Base-by-base conservation (phyloP, 1,140 invertebrate species). In the Zaprionus camerounensis region DNA sequence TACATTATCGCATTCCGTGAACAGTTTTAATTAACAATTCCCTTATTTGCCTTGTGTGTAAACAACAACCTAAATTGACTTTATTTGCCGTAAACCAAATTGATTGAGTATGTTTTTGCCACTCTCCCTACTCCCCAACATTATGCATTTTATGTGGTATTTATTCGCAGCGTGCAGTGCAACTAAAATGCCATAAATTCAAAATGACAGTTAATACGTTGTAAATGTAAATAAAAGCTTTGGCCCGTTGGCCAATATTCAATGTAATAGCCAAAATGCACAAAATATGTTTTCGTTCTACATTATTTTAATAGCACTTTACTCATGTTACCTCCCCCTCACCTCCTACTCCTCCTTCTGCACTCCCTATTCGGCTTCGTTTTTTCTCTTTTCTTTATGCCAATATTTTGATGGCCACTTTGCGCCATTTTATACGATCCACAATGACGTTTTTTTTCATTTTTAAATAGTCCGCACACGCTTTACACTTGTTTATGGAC, bases 381-480 rank as follows among this genome's bases (percentile, higher is more conserved):
- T n/a, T 44, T 20, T 5, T 49, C 24, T 74, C 24, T 74, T 69
- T 70, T 26, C 24, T 26, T 26, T 26, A 80, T 83, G 83, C 51
- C 77, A 86, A 83, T 86, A 71, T 86, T 88, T 87, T 88, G 80
- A 88, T 84, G 78, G 68, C 68, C 84, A 84, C 85, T 84, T 88
- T 84, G 71, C 59, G 74, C 63, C 74, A 61, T 78, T 87, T 84
- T 88, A 83, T 84, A 76, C 69, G 66, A 65, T 76, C 68, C 72
- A 68, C 79, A 81, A 71, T 81, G 62, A 67, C 71, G 62, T 71
- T 71, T 62, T 13, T 13, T 74, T 62, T 7, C 5, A 44, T 44
- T 46, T 79, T 79, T 81, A 65, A 85, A 82, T 86, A 82, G 75
- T 76, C 67, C 58, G 58, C 9, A 46, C 41, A 17, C 41, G n/a